Evolutionary conservation across 2,797 vertebrate genomes (phyloP).

Genomic region (Hypotaenidia okinawae): DNA sequence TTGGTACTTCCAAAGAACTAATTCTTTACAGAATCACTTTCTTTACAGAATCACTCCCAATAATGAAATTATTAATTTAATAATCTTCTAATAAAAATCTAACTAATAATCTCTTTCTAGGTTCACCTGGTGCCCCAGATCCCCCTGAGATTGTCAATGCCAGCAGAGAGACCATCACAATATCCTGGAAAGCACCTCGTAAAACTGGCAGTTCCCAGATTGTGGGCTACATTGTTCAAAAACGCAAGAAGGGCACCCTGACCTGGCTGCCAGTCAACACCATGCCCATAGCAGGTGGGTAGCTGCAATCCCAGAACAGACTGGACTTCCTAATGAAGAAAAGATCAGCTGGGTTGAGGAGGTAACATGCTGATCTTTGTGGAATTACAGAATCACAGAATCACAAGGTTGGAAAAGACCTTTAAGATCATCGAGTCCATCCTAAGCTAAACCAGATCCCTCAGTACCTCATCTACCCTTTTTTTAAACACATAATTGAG

Average conservation of each 20-base stretch:
- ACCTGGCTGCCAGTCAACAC: conserved; percentile 83
- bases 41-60: too few species aligned
- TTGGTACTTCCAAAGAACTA: too few species aligned
- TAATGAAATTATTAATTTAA: background rate
- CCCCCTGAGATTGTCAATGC: conserved; percentile 80
- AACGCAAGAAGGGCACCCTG: conserved; percentile 85
- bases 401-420: too few species aligned
- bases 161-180: conserved; percentile 77
- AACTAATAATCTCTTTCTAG: conserved; percentile 63
- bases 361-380: background rate
- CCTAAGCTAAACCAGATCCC: too few species aligned
- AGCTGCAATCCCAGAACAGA: background rate
- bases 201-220: conserved; percentile 80
- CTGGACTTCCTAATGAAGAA: background rate
- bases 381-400: background rate
- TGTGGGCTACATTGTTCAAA: conserved; percentile 86
- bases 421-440: too few species aligned
- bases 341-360: background rate
- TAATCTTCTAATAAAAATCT: too few species aligned
- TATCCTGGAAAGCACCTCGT: conserved; percentile 81
- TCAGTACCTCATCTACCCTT: too few species aligned
- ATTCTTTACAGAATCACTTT: too few species aligned
- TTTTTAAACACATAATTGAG: too few species aligned
- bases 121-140: conserved; percentile 80
- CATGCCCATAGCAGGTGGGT: conserved; percentile 79